Percentiles rank a stretch among this genome's conserved stretches.
Evolutionary conservation across 2,888 invertebrate species (phyloP).

Genomic region (Pogonocherus hispidulus): DNA sequence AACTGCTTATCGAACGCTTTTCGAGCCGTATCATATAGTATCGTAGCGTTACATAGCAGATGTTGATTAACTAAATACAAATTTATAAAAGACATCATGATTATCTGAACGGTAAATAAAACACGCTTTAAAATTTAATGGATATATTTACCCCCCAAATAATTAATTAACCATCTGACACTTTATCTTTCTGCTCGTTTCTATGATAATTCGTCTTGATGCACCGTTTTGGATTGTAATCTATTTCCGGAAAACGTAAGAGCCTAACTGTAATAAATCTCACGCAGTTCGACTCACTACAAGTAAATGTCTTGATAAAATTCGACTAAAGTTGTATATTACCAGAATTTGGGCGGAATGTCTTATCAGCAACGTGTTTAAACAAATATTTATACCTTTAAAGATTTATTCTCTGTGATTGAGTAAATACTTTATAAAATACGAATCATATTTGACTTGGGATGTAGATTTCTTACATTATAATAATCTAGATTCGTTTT

Average conservation of each 20-base stretch:
- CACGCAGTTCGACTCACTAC: conserved; percentile 22
- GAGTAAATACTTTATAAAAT: too few relatives aligned
- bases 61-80: neutral
- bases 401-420: too few relatives aligned
- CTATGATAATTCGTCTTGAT: conserved; percentile 36
- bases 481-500: too few relatives aligned
- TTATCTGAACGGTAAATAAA: neutral
- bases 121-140: conserved; percentile 9
- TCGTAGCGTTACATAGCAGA: neutral
- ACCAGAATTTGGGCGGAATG: conserved; percentile 21
- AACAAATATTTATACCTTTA: too few relatives aligned
- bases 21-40: too few relatives aligned
- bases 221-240: conserved; percentile 36
- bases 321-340: conserved; percentile 22
- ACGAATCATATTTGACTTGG: too few relatives aligned
- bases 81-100: neutral
- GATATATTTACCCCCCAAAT: conserved; percentile 4
- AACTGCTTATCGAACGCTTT: neutral
- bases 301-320: conserved; percentile 29
- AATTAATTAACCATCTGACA: conserved; percentile 14
- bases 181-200: conserved; percentile 23
- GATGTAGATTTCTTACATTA: too few relatives aligned
- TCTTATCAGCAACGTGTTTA: conserved; percentile 20
- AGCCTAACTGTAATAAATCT: conserved; percentile 29
- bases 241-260: conserved; percentile 30